Base-by-base conservation (phyloP, 2,888 invertebrate species). In the Dolichomitus sp. region DNA sequence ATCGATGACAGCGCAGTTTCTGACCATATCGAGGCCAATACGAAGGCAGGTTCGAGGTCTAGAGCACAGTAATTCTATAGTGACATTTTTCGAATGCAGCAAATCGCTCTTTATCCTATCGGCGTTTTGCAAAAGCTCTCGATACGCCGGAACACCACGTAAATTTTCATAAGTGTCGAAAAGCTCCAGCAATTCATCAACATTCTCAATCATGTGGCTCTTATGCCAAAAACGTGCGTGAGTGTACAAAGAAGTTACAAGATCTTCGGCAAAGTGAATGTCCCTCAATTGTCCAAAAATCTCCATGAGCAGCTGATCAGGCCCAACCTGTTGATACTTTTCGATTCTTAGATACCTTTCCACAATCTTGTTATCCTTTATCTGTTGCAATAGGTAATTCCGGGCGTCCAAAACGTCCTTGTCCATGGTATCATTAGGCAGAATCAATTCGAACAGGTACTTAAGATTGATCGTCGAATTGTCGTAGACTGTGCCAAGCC, bases 171-270 rank as follows among this genome's bases (percentile, higher is more conserved):
- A 87, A 0, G 85, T 81, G 17, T 85, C 80, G 3, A 86, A 81
- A 4, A 87, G 80, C 50, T 85, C 80, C 14, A 89, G 59, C 6
- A 89, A 54, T 5, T 87, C 86, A 11, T 85, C 69, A 12, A 89
- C 70, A 69, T 68, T 86, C 40, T 84, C 84, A 37, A 89, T 78
- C 85, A 86, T 86, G 17, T 54, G 80, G 42, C 81, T 87, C 14
- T 77, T 80, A 59, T 79, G 89, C 88, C 89, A 89, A 52, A 86
- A 89, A 50, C 69, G 81, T 3, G 88, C 88, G 48, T 88, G 85
- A 23, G 73, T 54, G 54, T 84, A 75, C 52, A 89, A 30, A 4
- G 88, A 81, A 2, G 69, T 85, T 0, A 72, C 87, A 9, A 89
- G 68, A 40, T 86, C 87, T 3, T 59, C 72, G 61, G 84, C 84